phyloP scores from a whole-genome alignment of 1,140 invertebrate genomes.

The Phymastichus coffea region DNA sequence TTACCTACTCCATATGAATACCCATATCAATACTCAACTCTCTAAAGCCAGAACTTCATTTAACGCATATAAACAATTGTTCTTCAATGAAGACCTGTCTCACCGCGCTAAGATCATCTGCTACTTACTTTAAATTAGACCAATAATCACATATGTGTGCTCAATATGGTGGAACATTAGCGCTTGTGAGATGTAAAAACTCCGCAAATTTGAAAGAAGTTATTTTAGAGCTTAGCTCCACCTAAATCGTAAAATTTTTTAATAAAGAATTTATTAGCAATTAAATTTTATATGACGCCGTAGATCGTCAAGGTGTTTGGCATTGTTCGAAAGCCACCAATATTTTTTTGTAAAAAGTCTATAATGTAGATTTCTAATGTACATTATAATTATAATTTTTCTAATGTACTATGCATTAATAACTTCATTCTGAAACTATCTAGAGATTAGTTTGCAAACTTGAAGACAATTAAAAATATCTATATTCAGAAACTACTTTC shows the following conservation, averaged over 20 bases:
- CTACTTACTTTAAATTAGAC: conserved; percentile 26
- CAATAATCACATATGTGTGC: conserved; percentile 20
- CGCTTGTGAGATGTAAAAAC: conserved; percentile 19
- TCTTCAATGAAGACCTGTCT: conserved; percentile 16
- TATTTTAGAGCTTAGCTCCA: conserved; percentile 13
- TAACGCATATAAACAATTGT: conserved; percentile 2
- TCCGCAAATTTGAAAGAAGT: conserved; percentile 21
- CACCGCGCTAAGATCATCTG: conserved; percentile 22
- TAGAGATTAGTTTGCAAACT: too few relatives aligned
- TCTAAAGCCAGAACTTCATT: conserved; percentile 21
- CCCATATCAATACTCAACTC: conserved; percentile 13
- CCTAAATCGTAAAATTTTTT: conserved; percentile 1
- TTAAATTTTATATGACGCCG: conserved; percentile 1
- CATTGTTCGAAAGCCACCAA: too few relatives aligned
- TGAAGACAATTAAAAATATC: too few relatives aligned
- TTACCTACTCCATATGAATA: conserved; percentile 1
- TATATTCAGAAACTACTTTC: too few relatives aligned
- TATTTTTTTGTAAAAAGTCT: too few relatives aligned
- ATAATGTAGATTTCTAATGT: too few relatives aligned
- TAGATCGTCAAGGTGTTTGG: too few relatives aligned
- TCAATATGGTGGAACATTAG: conserved; percentile 25
- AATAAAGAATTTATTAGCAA: conserved; percentile 10
- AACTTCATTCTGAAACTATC: too few relatives aligned
- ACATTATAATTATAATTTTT: too few relatives aligned
- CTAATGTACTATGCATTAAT: too few relatives aligned